These are phyloP conservation scores for Rhysida immarginata DNA, from an alignment of 1,140 invertebrate species.

Conservation along the genomic window DNA sequence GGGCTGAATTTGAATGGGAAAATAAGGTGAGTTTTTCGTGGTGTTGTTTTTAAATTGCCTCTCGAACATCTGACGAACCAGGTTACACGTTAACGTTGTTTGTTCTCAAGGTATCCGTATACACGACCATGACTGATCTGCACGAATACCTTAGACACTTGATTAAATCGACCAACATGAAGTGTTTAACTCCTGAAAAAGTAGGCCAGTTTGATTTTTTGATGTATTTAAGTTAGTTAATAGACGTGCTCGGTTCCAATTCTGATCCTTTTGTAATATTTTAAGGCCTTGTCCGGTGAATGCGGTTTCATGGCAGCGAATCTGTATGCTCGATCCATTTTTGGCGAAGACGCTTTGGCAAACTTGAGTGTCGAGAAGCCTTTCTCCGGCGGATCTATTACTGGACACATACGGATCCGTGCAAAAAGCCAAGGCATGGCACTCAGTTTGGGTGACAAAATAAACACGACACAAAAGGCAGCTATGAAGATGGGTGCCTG, in stretches of 20 bases:
- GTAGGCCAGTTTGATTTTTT: slow-evolving; percentile 25
- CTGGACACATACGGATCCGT: slow-evolving; percentile 90
- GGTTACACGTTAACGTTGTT: slow-evolving; percentile 12
- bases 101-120: slow-evolving; percentile 82
- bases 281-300: slow-evolving; percentile 74
- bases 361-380: slow-evolving; percentile 97
- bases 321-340: slow-evolving; percentile 96
- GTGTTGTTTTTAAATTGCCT: no score
- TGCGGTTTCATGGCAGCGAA: slow-evolving; percentile 99
- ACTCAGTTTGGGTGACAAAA: slow-evolving; percentile 87
- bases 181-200: slow-evolving; percentile 91
- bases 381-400: slow-evolving; percentile 70
- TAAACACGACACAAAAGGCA: slow-evolving; percentile 75
- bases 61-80: no score
- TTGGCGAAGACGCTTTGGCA: slow-evolving; percentile 95
- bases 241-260: background rate
- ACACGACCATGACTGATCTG: slow-evolving; percentile 83
- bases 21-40: slow-evolving; percentile 68
- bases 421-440: slow-evolving; percentile 99
- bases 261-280: slow-evolving; percentile 11
- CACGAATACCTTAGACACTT: slow-evolving; percentile 85
- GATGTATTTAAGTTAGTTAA: background rate
- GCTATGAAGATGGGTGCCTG: background rate
- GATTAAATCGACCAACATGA: slow-evolving; percentile 94
- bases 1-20: slow-evolving; percentile 99